Conservation (phyloP, 2,113 vertebrate genomes). For the Carettochelys insculpta region DNA sequence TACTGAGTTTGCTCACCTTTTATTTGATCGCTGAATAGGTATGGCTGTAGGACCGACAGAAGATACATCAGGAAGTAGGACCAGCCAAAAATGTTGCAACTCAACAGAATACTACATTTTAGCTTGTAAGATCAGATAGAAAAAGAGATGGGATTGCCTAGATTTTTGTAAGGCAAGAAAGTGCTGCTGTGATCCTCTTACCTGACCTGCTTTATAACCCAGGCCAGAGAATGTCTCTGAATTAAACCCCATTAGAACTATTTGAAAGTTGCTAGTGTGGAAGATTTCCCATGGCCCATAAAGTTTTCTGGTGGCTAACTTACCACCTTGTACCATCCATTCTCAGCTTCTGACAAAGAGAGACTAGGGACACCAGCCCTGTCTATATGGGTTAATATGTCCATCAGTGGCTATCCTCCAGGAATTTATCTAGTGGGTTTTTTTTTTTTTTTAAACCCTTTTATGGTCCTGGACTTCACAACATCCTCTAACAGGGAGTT, state of each 20-base stretch:
- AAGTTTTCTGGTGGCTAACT: not conserved
- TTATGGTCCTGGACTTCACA: too few species aligned
- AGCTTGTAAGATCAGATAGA: not conserved
- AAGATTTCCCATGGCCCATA: not conserved
- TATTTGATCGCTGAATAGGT: not conserved
- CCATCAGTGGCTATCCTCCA: too few species aligned
- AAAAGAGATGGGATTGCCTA: not conserved
- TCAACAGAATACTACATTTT: not conserved
- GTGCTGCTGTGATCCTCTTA: not conserved
- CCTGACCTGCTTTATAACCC: not conserved
- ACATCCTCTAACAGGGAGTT: too few species aligned
- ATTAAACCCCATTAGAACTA: not conserved
- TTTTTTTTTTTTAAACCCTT: too few species aligned
- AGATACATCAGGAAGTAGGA: not conserved
- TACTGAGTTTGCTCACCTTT: rapidly evolving
- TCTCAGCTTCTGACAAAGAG: too few species aligned
- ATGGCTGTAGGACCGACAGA: not conserved
- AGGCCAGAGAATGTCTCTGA: not conserved
- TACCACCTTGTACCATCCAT: not conserved
- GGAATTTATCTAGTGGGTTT: too few species aligned
- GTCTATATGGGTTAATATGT: too few species aligned
- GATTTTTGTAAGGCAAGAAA: not conserved
- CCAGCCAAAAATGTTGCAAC: not conserved
- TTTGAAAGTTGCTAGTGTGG: not conserved
- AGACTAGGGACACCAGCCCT: too few species aligned